These are phyloP conservation scores for Nomada fabriciana DNA, from an alignment of 2,888 invertebrate genomes.

Conservation along the genomic window DNA sequence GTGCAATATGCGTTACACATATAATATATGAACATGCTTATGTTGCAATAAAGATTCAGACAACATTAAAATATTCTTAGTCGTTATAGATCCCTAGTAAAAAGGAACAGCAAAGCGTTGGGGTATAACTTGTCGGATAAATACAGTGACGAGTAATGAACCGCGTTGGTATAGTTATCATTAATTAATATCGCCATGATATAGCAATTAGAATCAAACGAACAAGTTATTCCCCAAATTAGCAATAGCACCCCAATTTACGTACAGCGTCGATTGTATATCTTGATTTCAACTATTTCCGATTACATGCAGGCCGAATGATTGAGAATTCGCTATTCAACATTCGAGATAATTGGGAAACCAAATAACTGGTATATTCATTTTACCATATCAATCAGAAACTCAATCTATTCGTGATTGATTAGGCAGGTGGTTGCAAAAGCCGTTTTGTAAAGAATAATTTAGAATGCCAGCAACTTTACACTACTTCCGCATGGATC, in stretches of 20 bases:
- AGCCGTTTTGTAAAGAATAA: no score
- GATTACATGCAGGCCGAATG: background rate
- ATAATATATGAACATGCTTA: background rate
- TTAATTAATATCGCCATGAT: background rate
- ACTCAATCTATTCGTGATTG: background rate
- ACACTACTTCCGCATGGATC: no score
- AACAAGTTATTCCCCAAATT: conserved; percentile 3
- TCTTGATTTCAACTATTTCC: conserved; percentile 12
- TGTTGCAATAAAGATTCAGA: conserved; percentile 18
- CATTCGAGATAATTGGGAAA: conserved; percentile 10
- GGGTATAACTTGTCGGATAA: background rate
- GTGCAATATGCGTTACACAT: background rate
- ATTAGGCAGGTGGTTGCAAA: no score
- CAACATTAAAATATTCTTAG: background rate
- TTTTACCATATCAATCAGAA: background rate
- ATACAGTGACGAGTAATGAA: background rate
- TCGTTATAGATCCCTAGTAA: no score
- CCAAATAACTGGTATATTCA: background rate
- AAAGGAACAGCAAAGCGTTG: background rate
- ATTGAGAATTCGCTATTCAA: background rate
- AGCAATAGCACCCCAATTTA: background rate
- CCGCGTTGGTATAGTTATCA: background rate
- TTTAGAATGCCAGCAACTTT: no score
- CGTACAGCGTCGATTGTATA: background rate
- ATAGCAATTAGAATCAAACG: background rate